Percentiles rank a stretch among this genome's conserved stretches.
phyloP scores from a whole-genome alignment of 2,113 vertebrate species.

The Hemichromis elongatus region DNA sequence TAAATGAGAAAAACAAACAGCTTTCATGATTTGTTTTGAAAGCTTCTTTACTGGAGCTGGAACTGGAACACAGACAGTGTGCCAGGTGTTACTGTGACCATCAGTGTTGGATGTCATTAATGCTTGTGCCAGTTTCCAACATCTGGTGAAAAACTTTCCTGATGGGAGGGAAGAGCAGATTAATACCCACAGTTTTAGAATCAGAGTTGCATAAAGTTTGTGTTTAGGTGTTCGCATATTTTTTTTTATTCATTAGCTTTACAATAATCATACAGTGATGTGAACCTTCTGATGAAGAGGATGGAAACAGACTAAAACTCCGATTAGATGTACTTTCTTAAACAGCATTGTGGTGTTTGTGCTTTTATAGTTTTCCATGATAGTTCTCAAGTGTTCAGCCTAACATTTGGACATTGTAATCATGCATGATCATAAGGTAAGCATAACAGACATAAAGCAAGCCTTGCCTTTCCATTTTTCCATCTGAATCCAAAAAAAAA shows the following conservation, averaged over 20 bases:
- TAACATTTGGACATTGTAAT: not conserved
- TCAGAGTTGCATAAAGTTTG: not conserved
- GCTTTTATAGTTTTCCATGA: not conserved
- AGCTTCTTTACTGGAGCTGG: not conserved
- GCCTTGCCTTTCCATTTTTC: not conserved
- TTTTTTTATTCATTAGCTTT: not conserved
- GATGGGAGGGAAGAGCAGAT: not conserved
- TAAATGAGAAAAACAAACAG: not conserved
- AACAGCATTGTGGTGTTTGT: not conserved
- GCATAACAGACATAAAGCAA: not conserved
- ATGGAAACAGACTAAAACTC: not conserved
- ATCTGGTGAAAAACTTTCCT: not conserved
- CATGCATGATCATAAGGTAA: not conserved
- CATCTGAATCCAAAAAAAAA: not conserved
- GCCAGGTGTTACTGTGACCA: not conserved
- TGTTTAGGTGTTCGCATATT: not conserved
- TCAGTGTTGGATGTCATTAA: not conserved
- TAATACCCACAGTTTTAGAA: not conserved
- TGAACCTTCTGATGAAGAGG: not conserved
- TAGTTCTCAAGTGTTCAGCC: not conserved
- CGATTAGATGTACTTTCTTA: not conserved
- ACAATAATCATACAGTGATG: not conserved
- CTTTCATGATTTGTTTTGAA: not conserved
- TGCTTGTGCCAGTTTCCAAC: not conserved
- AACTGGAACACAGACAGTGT: not conserved